Percentiles rank a stretch among this genome's conserved stretches.
Conservation (phyloP, 2,113 vertebrate genomes). For the Engystomops pustulosus region DNA sequence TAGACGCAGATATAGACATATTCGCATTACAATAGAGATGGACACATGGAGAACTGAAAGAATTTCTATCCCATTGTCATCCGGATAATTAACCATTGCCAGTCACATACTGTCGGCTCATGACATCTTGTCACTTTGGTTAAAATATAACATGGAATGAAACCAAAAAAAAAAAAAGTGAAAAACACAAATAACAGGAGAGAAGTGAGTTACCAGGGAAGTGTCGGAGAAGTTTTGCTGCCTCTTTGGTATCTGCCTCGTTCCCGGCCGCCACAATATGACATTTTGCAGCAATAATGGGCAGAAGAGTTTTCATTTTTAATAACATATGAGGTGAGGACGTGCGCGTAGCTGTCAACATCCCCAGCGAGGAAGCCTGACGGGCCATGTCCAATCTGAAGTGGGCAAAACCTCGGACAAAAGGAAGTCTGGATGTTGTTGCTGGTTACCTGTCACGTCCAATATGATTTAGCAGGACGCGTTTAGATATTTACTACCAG, state of each 20-base stretch:
- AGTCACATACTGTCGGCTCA: background rate
- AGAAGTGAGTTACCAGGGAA: constrained; percentile 26
- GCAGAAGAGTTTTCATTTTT: constrained; percentile 58
- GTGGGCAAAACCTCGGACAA: constrained; percentile 58
- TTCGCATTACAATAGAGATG: background rate
- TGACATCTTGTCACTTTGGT: background rate
- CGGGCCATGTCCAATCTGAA: constrained; percentile 26
- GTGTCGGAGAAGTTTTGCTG: constrained; percentile 33
- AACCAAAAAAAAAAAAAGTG: background rate
- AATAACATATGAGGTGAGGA: constrained; percentile 54
- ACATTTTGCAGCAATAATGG: constrained; percentile 58
- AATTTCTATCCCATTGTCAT: background rate
- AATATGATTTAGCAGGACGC: constrained; percentile 53
- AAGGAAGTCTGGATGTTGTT: constrained; percentile 45
- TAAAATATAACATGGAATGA: background rate
- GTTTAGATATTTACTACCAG: constrained; percentile 53
- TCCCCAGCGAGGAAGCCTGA: constrained; percentile 49
- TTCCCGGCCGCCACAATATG: constrained; percentile 27
- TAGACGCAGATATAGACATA: background rate
- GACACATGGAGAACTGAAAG: background rate
- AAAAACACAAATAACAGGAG: background rate
- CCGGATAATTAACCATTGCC: background rate
- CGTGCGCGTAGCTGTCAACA: constrained; percentile 53
- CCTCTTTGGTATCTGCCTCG: constrained; percentile 41
- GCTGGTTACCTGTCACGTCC: constrained; percentile 57